phyloP scores from a whole-genome alignment of 2,888 invertebrate genomes.

The Drosophila ustulata region DNA sequence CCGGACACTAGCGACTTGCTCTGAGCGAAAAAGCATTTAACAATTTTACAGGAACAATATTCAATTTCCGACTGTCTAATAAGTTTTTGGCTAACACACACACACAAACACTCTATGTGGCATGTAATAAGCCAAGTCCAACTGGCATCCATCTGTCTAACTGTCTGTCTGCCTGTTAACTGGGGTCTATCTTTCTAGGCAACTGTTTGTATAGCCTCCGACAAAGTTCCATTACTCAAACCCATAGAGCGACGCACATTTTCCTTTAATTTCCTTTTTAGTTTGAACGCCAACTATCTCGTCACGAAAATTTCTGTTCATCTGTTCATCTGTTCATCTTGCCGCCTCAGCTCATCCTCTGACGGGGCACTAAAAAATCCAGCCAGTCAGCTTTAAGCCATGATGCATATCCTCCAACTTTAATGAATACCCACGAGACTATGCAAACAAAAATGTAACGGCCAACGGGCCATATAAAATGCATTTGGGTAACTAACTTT shows the following conservation, averaged over 20 bases:
- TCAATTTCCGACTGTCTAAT: slow-evolving; percentile 79
- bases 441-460: slow-evolving; percentile 65
- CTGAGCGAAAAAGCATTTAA: slow-evolving; percentile 66
- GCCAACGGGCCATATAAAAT: slow-evolving; percentile 75
- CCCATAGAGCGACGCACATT: slow-evolving; percentile 70
- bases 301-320: slow-evolving; percentile 30
- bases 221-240: slow-evolving; percentile 76
- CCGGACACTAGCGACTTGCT: slow-evolving; percentile 22
- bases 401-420: slow-evolving; percentile 53
- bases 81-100: slow-evolving; percentile 69
- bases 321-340: slow-evolving; percentile 7
- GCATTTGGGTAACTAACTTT: slow-evolving; percentile 75
- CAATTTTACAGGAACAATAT: slow-evolving; percentile 76
- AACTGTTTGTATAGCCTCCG: slow-evolving; percentile 46
- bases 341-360: background rate
- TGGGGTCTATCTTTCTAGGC: slow-evolving; percentile 19
- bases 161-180: slow-evolving; percentile 8
- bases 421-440: slow-evolving; percentile 69
- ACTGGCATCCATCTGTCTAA: slow-evolving; percentile 28
- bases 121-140: slow-evolving; percentile 72
- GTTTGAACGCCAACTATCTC: slow-evolving; percentile 65
- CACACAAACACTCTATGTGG: slow-evolving; percentile 32
- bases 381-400: slow-evolving; percentile 61
- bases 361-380: slow-evolving; percentile 34
- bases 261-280: slow-evolving; percentile 76